Base-by-base conservation (phyloP, 2,797 vertebrate species). In the Malurus leucopterus region DNA sequence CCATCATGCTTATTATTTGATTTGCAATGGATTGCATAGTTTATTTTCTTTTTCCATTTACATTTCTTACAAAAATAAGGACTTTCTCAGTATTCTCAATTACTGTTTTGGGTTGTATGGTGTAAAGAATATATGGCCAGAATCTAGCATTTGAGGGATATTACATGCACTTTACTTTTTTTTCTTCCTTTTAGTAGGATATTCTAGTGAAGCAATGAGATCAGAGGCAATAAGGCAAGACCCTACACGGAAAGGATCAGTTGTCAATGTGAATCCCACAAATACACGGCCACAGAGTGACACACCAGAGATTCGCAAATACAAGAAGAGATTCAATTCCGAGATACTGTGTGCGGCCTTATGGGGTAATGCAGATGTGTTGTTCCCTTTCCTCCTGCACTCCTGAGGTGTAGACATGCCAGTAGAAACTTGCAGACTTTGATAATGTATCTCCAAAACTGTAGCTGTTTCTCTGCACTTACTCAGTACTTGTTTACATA, bases 241-340 rank as follows among this genome's bases (percentile, higher is more conserved):
- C 96, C 98, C 99, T 4, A 99, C 99, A 0, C 96, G 99, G 65
- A 99, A 99, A 82, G 99, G 99, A 94, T 99, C 99, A 1, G 99
- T 99, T 95, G 99, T 99, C 92, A 99, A 99, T 92, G 99, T 99
- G 65, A 99, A 99, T 93, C 99, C 99, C 7, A 99, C 99, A 7
- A 99, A 99, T 86, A 99, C 99, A 2, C 97, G 99, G 36, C 99
- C 99, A 26, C 99, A 99, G 96, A 99, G 99, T 8, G 99, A 99
- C 95, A 99, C 99, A 5, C 99, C 99, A 0, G 99, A 99, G 96
- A 99, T 99, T 74, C 98, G 99, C 92, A 99, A 99, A 96, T 99
- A 99, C 96, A 99, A 99, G 98, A 99, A 99, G 97, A 98, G 99
- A 94, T 99, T 99, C 97, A 99, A 99, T 96, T 99, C 99, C 0